Percentiles rank a stretch among this genome's conserved stretches.
These are phyloP conservation scores for Diaperis boleti DNA, from an alignment of 2,888 invertebrate genomes.

Conservation along the genomic window DNA sequence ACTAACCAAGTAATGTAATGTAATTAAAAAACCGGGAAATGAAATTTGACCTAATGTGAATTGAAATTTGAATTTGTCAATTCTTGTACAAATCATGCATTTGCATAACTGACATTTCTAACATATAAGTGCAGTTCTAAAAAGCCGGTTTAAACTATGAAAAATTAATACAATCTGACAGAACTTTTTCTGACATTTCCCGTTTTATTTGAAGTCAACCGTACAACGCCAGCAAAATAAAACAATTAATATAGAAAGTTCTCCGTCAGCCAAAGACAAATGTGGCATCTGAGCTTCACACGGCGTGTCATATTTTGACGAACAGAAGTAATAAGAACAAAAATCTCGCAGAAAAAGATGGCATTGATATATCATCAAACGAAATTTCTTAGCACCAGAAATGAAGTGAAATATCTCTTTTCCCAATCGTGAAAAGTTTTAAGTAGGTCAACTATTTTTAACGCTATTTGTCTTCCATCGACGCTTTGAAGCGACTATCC, in stretches of 20 bases:
- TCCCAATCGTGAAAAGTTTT: constrained; percentile 19
- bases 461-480: constrained; percentile 29
- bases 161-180: too few species aligned
- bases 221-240: neutral
- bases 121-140: too few species aligned
- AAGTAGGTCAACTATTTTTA: constrained; percentile 35
- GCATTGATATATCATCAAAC: constrained; percentile 23
- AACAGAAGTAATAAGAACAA: constrained; percentile 11
- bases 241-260: constrained; percentile 2
- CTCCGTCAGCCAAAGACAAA: neutral
- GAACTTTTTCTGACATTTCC: too few species aligned
- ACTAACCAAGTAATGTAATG: too few species aligned
- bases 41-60: too few species aligned
- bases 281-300: constrained; percentile 6
- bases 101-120: too few species aligned
- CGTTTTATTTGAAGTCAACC: too few species aligned
- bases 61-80: too few species aligned
- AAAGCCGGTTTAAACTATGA: too few species aligned
- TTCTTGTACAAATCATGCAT: too few species aligned
- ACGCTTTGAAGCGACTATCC: constrained; percentile 19
- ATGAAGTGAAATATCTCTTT: constrained; percentile 17
- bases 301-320: constrained; percentile 2
- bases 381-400: constrained; percentile 13
- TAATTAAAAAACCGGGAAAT: too few species aligned
- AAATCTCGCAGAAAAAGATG: constrained; percentile 8